Evolutionary conservation across 2,797 vertebrate species (phyloP).

Genomic region (Helarctos malayanus): DNA sequence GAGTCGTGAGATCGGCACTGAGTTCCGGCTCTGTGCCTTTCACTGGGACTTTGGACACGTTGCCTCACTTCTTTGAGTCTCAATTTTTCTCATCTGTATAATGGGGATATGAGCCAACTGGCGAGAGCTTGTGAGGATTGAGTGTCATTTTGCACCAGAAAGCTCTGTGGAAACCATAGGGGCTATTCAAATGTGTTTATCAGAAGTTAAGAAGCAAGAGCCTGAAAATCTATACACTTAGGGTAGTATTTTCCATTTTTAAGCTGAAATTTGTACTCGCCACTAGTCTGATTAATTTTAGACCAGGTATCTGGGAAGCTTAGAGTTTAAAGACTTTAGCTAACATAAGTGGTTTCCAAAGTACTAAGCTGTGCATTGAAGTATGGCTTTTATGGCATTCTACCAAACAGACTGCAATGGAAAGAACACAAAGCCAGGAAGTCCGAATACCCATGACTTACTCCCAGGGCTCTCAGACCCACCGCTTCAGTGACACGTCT

Average conservation of each 20-base stretch:
- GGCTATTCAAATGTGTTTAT: background rate
- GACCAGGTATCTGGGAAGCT: background rate
- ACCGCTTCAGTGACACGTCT: background rate
- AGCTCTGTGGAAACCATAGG: background rate
- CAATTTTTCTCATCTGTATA: background rate
- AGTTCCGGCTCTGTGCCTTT: background rate
- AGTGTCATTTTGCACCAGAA: background rate
- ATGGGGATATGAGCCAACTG: background rate
- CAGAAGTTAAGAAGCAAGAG: background rate
- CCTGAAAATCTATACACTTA: background rate
- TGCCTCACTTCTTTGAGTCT: background rate
- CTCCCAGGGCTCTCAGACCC: background rate
- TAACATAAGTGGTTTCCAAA: background rate
- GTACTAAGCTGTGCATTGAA: background rate
- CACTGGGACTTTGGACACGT: background rate
- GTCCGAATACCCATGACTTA: background rate
- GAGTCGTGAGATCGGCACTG: background rate
- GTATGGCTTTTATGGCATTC: background rate
- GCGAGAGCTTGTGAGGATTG: background rate
- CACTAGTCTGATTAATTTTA: constrained; percentile 19
- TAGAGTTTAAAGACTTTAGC: background rate
- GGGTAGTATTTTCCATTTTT: constrained; percentile 24
- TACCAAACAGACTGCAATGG: background rate
- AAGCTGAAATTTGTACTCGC: constrained; percentile 4
- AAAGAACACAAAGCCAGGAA: background rate